Base-by-base conservation (phyloP, 2,888 invertebrate species). In the Linyphia triangularis region DNA sequence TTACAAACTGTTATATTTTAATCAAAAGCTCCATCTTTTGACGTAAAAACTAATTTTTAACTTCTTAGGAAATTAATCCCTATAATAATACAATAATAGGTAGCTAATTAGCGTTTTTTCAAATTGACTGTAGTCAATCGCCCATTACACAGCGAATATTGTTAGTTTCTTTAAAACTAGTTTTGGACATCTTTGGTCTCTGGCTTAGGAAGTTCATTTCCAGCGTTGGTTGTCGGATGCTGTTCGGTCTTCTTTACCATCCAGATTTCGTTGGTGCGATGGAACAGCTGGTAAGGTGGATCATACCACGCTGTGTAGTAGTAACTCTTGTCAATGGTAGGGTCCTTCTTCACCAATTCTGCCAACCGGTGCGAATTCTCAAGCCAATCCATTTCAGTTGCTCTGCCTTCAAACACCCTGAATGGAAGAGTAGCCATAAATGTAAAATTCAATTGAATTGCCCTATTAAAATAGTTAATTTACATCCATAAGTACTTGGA, bases 231-330 rank as follows among this genome's bases (percentile, higher is more conserved):
- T 9, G 65, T 40, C 24, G 63, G 77, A 0, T 40, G 37, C 37
- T 67, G 33, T 37, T 84, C 75, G 13, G 65, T 26, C 28, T 88
- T 89, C 37, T 83, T 86, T 6, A 78, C 77, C 81, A 90, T 81
- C 88, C 88, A 88, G 7, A 90, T 57, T 22, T 90, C 90, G n/a
- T 90, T 90, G 24, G 73, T 63, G 19, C 90, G 57, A 22, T 89
- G 82, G 77, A 90, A 90, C 22, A 90, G 84, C 24, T 90, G 90
- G 19, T 85, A 88, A 4, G 90, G 90, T 0, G 88, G 85, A 9
- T 90, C 90, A 19, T 90, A 90, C 88, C 88, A 90, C 0, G 43
- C 85, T 2, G 88, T 85, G 77, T 88, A 90, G 37, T 89, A 90
- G 28, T 89, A 77, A 22, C 77, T 85, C 67, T 89, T 88, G 40